Conservation (phyloP, 1,140 invertebrate species). For the Papilio polyxenes region DNA sequence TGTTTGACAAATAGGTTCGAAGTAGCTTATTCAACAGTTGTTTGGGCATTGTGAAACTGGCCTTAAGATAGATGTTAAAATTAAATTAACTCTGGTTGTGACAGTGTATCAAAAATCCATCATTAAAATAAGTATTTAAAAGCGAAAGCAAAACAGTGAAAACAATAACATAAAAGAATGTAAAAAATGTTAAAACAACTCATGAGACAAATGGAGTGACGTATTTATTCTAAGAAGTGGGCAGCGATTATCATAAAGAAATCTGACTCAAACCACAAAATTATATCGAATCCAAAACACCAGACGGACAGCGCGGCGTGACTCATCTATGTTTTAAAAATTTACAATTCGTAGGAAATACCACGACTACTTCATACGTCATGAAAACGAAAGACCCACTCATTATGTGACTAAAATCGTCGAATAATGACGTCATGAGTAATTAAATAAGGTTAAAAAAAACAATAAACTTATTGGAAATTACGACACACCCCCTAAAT, state of each 20-base stretch:
- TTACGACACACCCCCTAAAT: no score
- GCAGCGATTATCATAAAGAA: constrained; percentile 12
- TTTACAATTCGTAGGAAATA: constrained; percentile 14
- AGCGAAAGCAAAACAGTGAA: neutral
- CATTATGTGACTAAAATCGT: neutral
- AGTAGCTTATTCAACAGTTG: no score
- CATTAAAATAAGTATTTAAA: no score
- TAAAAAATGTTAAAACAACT: neutral
- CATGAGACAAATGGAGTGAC: neutral
- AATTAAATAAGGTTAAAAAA: neutral
- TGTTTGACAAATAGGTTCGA: no score
- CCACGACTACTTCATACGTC: neutral
- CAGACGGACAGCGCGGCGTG: constrained; percentile 11
- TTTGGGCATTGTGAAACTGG: no score
- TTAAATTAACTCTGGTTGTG: no score
- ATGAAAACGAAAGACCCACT: neutral
- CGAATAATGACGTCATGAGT: neutral
- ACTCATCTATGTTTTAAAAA: constrained; percentile 33
- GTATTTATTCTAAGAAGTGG: neutral
- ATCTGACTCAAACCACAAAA: constrained; percentile 20
- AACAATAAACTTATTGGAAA: no score
- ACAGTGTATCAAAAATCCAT: no score
- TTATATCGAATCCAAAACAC: constrained; percentile 13
- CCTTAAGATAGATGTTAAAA: no score
- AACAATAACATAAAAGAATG: constrained; percentile 14